A percentile compares a stretch with the other conserved stretches of the same genome.
These are phyloP conservation scores for Ptilorrhoa leucosticta DNA, from an alignment of 2,113 vertebrate species.

Conservation along the genomic window DNA sequence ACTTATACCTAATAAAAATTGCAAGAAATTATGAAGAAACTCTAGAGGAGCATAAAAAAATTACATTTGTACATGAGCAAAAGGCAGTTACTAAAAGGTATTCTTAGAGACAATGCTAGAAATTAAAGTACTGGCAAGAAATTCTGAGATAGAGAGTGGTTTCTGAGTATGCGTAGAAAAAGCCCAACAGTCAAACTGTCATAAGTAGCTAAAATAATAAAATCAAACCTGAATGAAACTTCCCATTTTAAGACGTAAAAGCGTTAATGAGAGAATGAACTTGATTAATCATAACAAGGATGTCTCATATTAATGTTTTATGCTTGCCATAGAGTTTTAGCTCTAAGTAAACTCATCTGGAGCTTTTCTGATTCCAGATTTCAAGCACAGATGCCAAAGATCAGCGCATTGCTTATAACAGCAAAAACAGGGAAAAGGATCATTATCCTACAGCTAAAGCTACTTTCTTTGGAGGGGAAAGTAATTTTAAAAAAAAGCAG, in stretches of 20 bases:
- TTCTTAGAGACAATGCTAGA: neutral
- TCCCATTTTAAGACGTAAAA: neutral
- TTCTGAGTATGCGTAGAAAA: neutral
- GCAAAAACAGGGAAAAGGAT: neutral
- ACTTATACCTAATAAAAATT: neutral
- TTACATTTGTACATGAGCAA: fast-evolving
- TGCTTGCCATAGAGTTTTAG: neutral
- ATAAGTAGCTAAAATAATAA: neutral
- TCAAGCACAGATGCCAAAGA: neutral
- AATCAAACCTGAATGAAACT: neutral
- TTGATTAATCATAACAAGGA: neutral
- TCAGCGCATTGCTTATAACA: neutral
- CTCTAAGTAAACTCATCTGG: neutral
- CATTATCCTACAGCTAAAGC: neutral
- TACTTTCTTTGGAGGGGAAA: neutral
- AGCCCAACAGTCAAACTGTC: neutral
- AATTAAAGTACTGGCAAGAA: neutral
- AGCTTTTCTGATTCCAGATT: neutral
- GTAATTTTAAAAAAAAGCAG: neutral
- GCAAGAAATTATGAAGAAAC: neutral
- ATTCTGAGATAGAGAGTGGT: neutral
- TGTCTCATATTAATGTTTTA: neutral
- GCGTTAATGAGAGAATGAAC: neutral
- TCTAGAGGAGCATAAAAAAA: neutral
- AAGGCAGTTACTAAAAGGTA: neutral